A percentile compares a stretch with the other conserved stretches of the same genome.
Evolutionary conservation across 2,113 vertebrate species (phyloP).

Genomic region (Corythaeola cristata): DNA sequence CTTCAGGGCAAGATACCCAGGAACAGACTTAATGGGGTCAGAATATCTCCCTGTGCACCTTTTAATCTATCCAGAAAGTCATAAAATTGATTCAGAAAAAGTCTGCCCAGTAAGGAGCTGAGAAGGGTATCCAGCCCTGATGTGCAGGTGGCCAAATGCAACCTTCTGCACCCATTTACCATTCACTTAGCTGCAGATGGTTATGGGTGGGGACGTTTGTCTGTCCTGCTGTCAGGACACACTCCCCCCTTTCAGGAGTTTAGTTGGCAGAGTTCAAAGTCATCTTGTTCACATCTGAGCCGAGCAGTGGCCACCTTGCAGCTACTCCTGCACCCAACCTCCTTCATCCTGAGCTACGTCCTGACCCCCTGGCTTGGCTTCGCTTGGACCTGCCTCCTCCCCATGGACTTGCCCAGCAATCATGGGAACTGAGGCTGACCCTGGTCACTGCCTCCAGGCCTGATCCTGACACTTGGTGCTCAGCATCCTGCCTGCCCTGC

Average conservation of each 20-base stretch:
- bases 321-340: not conserved
- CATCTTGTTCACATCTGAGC: not conserved
- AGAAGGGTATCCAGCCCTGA: not conserved
- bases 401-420: not conserved
- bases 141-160: not conserved
- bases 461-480: not conserved
- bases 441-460: not conserved
- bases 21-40: not conserved
- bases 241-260: not conserved
- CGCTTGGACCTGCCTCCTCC: not conserved
- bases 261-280: not conserved
- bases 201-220: not conserved
- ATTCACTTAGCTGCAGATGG: not conserved
- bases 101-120: not conserved
- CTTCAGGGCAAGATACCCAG: not conserved
- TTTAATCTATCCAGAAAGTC: not conserved
- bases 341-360: not conserved
- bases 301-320: not conserved
- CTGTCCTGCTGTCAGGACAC: not conserved
- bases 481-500: not conserved
- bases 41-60: not conserved
- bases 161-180: not conserved
- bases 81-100: not conserved
- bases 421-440: not conserved
- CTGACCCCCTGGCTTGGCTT: not conserved